These are phyloP conservation scores for Caradrina clavipalpis DNA, from an alignment of 2,888 invertebrate species.

Conservation along the genomic window DNA sequence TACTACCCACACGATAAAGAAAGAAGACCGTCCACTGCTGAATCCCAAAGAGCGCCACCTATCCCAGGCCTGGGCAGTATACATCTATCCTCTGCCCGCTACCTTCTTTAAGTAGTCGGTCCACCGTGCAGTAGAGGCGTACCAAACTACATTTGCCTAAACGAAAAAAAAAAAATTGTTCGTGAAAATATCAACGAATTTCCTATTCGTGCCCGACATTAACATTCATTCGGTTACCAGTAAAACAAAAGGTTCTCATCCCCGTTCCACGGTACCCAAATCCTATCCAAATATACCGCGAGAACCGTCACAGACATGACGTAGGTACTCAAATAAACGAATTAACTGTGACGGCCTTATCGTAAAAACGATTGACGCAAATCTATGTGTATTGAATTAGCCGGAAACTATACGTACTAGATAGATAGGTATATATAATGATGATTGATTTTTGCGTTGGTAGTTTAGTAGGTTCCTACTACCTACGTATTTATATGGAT, in stretches of 20 bases:
- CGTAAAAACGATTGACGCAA: conserved; percentile 46
- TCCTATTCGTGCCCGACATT: no score
- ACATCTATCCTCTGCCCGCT: no score
- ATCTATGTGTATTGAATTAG: conserved; percentile 2
- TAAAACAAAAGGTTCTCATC: background rate
- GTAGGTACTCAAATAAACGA: conserved; percentile 10
- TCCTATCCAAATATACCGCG: conserved; percentile 22
- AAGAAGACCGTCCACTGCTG: no score
- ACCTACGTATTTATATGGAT: background rate
- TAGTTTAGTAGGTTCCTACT: background rate
- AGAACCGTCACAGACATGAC: conserved; percentile 43
- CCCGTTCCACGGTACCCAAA: conserved; percentile 32
- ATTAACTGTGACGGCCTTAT: conserved; percentile 38
- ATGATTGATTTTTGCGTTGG: conserved; percentile 15
- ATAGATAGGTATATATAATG: background rate
- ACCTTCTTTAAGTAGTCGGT: no score
- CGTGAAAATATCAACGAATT: no score
- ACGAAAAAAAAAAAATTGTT: no score
- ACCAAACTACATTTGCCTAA: no score
- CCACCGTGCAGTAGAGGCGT: no score
- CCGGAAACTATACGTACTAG: conserved; percentile 11
- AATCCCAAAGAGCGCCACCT: no score
- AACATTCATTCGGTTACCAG: background rate
- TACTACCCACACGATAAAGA: no score
- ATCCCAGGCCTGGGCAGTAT: no score